Conservation (phyloP, 2,888 invertebrate species). For the Dexiosoma caninum region DNA sequence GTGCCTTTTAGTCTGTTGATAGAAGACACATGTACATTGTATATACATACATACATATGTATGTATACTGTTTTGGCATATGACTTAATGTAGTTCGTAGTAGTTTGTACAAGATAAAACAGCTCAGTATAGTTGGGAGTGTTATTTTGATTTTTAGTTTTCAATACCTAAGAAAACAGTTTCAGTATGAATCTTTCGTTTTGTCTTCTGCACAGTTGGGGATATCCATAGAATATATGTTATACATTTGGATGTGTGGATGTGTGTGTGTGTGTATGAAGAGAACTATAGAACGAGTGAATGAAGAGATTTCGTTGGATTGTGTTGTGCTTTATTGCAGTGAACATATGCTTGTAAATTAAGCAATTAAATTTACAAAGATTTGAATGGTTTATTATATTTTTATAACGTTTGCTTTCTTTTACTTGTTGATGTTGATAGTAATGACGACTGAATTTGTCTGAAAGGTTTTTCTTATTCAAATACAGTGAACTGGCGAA, state of each 20-base stretch:
- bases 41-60: too few species aligned
- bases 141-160: neutral
- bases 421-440: neutral
- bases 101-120: conserved; percentile 26
- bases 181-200: too few species aligned
- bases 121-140: neutral
- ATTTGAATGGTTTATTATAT: neutral
- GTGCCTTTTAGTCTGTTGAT: too few species aligned
- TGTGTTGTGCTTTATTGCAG: neutral
- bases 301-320: neutral
- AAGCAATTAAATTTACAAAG: conserved; percentile 32
- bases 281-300: neutral
- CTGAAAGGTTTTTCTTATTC: neutral
- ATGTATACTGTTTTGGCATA: conserved; percentile 8
- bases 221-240: too few species aligned
- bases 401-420: neutral
- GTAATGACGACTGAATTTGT: neutral
- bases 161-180: neutral
- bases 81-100: conserved; percentile 45
- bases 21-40: neutral
- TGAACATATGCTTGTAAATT: neutral
- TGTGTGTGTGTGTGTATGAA: too few species aligned
- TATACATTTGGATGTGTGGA: too few species aligned
- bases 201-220: too few species aligned
- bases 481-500: too few species aligned